Evolutionary conservation across 2,888 invertebrate species (phyloP).

Genomic region (Eurois occulta): DNA sequence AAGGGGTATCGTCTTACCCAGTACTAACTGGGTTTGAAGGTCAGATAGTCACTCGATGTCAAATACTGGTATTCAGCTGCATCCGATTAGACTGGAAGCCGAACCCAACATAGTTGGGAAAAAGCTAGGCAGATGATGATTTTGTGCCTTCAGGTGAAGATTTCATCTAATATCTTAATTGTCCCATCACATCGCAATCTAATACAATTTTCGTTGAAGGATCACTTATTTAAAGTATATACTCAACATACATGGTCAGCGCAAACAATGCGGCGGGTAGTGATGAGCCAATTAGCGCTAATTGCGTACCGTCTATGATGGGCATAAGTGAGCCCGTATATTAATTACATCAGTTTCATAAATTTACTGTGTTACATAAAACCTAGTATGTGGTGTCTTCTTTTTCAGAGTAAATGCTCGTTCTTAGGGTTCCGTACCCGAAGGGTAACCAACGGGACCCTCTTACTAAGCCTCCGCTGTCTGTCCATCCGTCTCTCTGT

Average conservation of each 20-base stretch:
- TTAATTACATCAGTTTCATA: constrained; percentile 6
- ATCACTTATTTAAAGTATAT: constrained; percentile 45
- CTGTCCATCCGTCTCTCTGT: no score
- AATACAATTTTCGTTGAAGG: constrained; percentile 33
- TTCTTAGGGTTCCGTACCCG: no score
- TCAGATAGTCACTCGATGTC: no score
- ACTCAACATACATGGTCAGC: constrained; percentile 33
- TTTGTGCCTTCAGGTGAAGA: background rate
- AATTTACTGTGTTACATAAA: background rate
- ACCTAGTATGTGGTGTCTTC: background rate
- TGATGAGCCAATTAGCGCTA: constrained; percentile 56
- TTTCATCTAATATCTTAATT: background rate
- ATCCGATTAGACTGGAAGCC: no score
- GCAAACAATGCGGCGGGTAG: constrained; percentile 36
- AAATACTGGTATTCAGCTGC: no score
- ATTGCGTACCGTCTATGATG: constrained; percentile 42
- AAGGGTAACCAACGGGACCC: no score
- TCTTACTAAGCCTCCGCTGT: no score
- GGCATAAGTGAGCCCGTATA: constrained; percentile 10
- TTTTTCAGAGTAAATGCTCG: no score
- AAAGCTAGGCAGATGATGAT: no score
- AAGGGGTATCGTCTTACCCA: no score
- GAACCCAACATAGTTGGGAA: no score
- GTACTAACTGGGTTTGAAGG: no score
- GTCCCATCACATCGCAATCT: constrained; percentile 5